Percentiles rank a stretch among this genome's conserved stretches.
These are phyloP conservation scores for Pocillopora verrucosa DNA, from an alignment of 64 coral and sea anemone genomes.

Conservation along the genomic window DNA sequence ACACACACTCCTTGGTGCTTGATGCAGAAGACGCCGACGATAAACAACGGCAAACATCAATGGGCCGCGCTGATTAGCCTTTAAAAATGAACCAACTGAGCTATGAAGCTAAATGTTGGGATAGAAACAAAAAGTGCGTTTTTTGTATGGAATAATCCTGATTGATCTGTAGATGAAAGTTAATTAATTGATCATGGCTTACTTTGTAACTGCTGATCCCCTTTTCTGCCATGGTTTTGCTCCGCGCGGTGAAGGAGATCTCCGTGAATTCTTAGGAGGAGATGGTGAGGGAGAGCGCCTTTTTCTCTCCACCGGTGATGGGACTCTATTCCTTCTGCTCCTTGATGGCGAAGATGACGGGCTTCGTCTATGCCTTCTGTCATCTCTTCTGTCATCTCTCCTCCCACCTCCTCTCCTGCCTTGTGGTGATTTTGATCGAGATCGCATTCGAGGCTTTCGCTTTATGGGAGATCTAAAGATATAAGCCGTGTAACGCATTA, in stretches of 20 bases:
- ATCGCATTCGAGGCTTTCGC: conserved; percentile 11
- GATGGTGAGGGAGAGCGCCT: conserved; percentile 24
- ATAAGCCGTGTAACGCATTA: no score
- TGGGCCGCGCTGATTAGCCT: no score
- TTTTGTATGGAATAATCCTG: no score
- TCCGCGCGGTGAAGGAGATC: conserved; percentile 26
- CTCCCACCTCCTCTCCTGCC: not conserved
- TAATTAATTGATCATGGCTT: not conserved
- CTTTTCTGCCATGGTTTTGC: not conserved
- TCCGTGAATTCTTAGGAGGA: conserved; percentile 11
- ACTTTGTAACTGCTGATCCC: conserved; percentile 58
- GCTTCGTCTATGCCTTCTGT: not conserved
- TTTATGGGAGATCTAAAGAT: conserved; percentile 4
- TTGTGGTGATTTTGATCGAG: conserved; percentile 45
- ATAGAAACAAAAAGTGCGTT: no score
- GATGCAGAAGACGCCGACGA: no score
- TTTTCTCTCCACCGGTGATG: conserved; percentile 11
- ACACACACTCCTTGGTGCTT: no score
- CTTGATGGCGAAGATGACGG: not conserved
- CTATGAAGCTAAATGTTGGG: no score
- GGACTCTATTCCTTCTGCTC: not conserved
- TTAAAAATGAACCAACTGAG: no score
- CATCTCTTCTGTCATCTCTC: not conserved
- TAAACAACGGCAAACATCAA: no score
- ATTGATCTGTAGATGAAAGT: no score